Evolutionary conservation across 2,888 invertebrate genomes (phyloP).

Genomic region (Pristionchus arcanus): DNA sequence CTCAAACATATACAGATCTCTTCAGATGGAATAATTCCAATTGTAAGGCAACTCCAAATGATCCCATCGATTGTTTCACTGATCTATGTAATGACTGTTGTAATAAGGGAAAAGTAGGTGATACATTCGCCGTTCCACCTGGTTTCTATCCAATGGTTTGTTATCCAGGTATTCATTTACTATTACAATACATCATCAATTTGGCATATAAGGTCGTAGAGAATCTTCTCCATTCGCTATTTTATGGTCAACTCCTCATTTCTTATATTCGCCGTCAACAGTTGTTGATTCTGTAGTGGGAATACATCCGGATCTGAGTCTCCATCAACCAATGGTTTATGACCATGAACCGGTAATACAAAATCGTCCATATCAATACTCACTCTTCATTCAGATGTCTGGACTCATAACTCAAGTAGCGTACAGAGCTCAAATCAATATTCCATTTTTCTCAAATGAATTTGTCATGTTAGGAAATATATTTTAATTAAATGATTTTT

Average conservation of each 20-base stretch:
- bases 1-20: neutral
- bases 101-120: constrained; percentile 39
- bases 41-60: neutral
- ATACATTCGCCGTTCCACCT: constrained; percentile 60
- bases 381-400: constrained; percentile 65
- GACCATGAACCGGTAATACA: constrained; percentile 63
- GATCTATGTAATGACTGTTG: constrained; percentile 74
- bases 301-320: constrained; percentile 58
- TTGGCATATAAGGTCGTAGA: constrained; percentile 59
- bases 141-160: constrained; percentile 70
- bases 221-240: constrained; percentile 67
- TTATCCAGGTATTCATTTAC: constrained; percentile 62
- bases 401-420: constrained; percentile 67
- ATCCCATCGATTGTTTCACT: constrained; percentile 64
- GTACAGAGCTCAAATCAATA: constrained; percentile 69
- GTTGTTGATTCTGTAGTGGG: constrained; percentile 64
- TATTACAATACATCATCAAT: neutral
- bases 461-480: constrained; percentile 63
- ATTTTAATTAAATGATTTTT: neutral
- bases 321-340: constrained; percentile 63
- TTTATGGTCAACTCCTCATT: constrained; percentile 70
- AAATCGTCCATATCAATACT: no score
- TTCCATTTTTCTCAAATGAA: constrained; percentile 65
- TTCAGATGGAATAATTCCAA: constrained; percentile 52
- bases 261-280: constrained; percentile 66